Conservation (phyloP, 2,888 invertebrate species). For the Hyposoter dolosus region DNA sequence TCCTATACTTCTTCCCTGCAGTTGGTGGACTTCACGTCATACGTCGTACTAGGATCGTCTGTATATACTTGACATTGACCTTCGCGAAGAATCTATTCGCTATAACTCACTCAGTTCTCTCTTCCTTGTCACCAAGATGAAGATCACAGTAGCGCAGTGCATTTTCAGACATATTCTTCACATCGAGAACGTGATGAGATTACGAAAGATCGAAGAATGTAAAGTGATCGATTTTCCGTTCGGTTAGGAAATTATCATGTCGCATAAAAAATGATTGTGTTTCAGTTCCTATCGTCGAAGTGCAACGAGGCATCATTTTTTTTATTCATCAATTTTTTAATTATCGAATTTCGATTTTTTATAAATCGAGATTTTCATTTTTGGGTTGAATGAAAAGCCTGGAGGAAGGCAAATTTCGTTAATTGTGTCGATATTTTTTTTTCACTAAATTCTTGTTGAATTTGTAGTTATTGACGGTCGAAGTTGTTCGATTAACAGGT, state of each 20-base stretch:
- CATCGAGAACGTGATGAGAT: background rate
- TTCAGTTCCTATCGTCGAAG: background rate
- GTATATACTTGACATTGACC: conserved; percentile 64
- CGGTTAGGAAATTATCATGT: background rate
- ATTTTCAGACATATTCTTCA: background rate
- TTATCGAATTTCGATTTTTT: background rate
- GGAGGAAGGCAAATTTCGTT: background rate
- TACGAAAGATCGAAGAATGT: background rate
- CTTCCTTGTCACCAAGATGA: conserved; percentile 6
- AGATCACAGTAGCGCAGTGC: conserved; percentile 11
- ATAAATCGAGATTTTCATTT: background rate
- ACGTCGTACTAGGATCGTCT: conserved; percentile 18
- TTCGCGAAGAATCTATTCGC: conserved; percentile 44
- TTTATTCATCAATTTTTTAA: background rate
- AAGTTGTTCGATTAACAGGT: background rate
- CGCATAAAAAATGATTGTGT: background rate
- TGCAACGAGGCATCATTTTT: background rate
- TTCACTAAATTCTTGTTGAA: background rate
- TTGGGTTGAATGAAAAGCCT: background rate
- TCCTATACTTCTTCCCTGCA: background rate
- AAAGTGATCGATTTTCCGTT: background rate
- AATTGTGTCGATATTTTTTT: background rate
- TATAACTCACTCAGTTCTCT: conserved; percentile 9
- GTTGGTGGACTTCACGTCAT: conserved; percentile 31
- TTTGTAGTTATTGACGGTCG: background rate